These are phyloP conservation scores for Oreochromis tanganicae DNA, from an alignment of 2,113 vertebrate species.

Conservation along the genomic window DNA sequence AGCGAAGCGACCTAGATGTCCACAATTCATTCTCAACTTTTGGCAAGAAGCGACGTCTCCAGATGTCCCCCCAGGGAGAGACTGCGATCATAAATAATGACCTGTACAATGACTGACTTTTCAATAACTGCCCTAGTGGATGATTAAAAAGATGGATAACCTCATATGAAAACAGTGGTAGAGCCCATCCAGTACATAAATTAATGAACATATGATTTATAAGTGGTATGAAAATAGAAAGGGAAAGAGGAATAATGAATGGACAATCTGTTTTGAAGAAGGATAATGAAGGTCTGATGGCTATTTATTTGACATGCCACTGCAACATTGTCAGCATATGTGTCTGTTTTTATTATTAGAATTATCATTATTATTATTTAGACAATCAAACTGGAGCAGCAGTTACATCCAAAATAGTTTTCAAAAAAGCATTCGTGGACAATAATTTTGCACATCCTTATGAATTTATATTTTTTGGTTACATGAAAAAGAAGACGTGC, in stretches of 20 bases:
- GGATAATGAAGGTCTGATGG: neutral
- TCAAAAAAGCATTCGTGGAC: conserved; percentile 23
- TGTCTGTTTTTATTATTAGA: conserved; percentile 34
- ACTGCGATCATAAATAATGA: conserved; percentile 85
- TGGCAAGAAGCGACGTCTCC: conserved; percentile 84
- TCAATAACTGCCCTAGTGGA: neutral
- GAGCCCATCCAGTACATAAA: neutral
- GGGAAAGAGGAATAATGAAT: neutral
- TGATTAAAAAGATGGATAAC: neutral
- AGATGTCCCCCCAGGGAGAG: conserved; percentile 77
- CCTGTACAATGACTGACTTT: conserved; percentile 73
- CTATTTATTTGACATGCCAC: conserved; percentile 37
- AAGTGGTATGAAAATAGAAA: neutral
- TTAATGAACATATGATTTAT: neutral
- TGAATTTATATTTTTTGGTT: conserved; percentile 51
- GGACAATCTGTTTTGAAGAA: neutral
- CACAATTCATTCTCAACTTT: conserved; percentile 91
- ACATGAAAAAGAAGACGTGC: neutral
- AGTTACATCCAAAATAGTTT: conserved; percentile 45
- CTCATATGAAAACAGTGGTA: neutral
- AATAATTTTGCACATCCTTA: conserved; percentile 54
- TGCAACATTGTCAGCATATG: conserved; percentile 23
- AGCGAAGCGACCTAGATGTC: conserved; percentile 76
- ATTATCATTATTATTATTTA: conserved; percentile 62
- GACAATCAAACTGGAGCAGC: conserved; percentile 69